Evolutionary conservation across 2,888 invertebrate species (phyloP), one percentile per base, ranked within the genome.

Genomic region (Lamellibrachia columna): DNA sequence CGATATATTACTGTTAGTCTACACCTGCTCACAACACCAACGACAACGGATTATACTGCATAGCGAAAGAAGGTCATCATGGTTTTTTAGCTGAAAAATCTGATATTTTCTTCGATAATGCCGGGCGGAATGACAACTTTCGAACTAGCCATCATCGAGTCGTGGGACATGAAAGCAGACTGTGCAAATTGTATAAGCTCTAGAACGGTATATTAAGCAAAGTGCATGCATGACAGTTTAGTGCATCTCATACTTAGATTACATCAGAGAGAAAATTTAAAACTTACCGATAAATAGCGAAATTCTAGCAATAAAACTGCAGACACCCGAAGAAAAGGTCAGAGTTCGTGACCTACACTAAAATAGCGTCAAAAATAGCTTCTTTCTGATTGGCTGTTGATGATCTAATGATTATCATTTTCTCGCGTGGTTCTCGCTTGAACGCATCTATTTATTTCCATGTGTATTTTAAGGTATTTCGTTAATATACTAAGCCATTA

Each of bases 271-370:
- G 75, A 75, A 22, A 75, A 75, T 75, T 3, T 75, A 22, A 75
- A 75, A 75, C 75, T 75, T 75, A 75, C 75, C 75, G 75, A 75
- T 15, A 75, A 75, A 75, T 75, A 22, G 75, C 75, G 75, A 75
- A 75, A 75, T 75, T 75, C 75, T 22, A 4, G 75, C 75, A 22
- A 75, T 75, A 75, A 75, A 75, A 75, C 75, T 75, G 75, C 75
- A 75, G 75, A 75, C 75, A 75, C 75, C 75, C n/a, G 22, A 75
- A 75, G 75, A 75, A 75, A 75, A 75, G 75, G 75, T 75, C 75
- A 75, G 75, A 75, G 75, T 75, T 75, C 75, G 75, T 75, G 75
- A 75, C 75, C 75, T 75, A 75, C 75, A 75, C 75, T 75, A 75
- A 75, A 75, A 75, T 75, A 75, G 75, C 75, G 75, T 75, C 75